Evolutionary conservation across 2,113 vertebrate genomes (phyloP), one percentile per base, ranked within the genome.

Genomic region (Triplophysa tibetana): DNA sequence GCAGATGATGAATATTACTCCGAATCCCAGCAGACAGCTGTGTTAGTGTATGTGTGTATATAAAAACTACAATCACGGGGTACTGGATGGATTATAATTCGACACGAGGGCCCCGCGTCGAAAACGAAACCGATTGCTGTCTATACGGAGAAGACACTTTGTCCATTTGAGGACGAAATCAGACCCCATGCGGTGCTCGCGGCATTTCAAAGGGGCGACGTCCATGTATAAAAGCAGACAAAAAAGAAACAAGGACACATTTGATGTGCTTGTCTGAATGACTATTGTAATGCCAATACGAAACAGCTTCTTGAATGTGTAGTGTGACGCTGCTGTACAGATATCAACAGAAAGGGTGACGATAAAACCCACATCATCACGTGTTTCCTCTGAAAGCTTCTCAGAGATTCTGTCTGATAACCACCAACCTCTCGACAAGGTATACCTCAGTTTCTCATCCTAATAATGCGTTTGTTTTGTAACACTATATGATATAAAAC

Each of bases 251-350:
- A 69, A 94, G 72, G 95, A 93, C 89, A 92, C 93, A 93, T 94
- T 94, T 91, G 90, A 91, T 93, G 91, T 91, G 91, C 94, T 94
- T 94, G 87, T 94, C 92, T 93, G 89, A 91, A 93, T 93, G 93
- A 94, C 93, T 94, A 89, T 94, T 93, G 93, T 94, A 92, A 94
- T 93, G 95, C 93, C 94, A 95, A 94, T 93, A 94, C 91, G 94
- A 94, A 95, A 94, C 95, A 95, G 95, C 95, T 95, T 95, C 94
- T 63, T 96, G 95, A 97, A 96, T 96, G 95, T 96, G 91, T 91
- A 91, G 93, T 94, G 95, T 94, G 92, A 94, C 94, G 94, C 94
- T 95, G 93, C 94, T 95, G 90, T 85, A 91, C 92, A 94, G 93
- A 92, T 89, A 93, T 88, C 92, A 91, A 91, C 89, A 69, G 76